Base-by-base conservation (phyloP, 1,140 invertebrate genomes). In the Anastatus disparis region DNA sequence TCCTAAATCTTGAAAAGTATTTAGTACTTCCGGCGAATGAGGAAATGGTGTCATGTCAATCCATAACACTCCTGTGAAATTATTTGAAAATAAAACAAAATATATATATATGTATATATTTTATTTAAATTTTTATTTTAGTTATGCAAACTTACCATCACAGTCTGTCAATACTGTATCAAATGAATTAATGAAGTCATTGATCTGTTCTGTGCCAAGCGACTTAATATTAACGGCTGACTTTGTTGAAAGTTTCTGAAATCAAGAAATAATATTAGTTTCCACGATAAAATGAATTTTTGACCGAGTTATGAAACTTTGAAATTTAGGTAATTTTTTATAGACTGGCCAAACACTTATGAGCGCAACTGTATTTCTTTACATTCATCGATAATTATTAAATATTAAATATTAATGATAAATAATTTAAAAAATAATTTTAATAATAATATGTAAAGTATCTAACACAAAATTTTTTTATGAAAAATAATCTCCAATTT, bases 151-250 rank as follows among this genome's bases (percentile, higher is more conserved):
- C 84, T 87, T 84, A 92, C 94, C 94, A 89, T 96, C 94, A 84
- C 94, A 95, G 79, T 95, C 94, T 29, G 91, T 91, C 68, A 96
- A 82, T 69, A 95, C 89, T 29, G 91, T 91, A 80, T 95, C 93
- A 75, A 95, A 91, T 6, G 91, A 90, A 78, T 91, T 84, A 1
- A 94, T 76, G 85, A 94, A 93, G 48, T 88, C 81, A 46, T 85
- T 83, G 26, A 92, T 78, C 76, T 91, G 87, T 29, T 89, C 83
- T 66, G 85, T 70, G n/a, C 52, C 64, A 0, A 87, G 69, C 4
- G 74, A 64, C 58, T 81, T 80, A 13, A 86, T 46, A 70, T 84
- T 79, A 15, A 77, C 75, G n/a, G 80, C 77, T 27, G 77, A 71
- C 84, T 84, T 86, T 44, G 71, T 58, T 75, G 2, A 50, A 38